Percentiles rank a stretch among this genome's conserved stretches.
These are phyloP conservation scores for Psammodynastes pulverulentus DNA, from an alignment of 2,113 vertebrate genomes.

Conservation along the genomic window DNA sequence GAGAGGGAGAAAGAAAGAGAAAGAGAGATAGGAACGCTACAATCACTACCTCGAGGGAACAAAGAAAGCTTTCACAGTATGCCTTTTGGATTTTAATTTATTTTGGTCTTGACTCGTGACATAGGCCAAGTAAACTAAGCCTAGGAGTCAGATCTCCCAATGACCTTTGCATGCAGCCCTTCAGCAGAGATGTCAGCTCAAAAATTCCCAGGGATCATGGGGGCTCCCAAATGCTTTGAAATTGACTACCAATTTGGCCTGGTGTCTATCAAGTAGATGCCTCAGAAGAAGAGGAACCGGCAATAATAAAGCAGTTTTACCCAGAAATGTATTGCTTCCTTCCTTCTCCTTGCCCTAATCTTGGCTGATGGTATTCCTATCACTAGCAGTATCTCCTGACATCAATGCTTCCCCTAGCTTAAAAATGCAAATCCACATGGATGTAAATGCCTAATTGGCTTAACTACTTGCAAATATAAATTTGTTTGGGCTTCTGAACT, in stretches of 20 bases:
- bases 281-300: conserved; percentile 75
- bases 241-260: conserved; percentile 93
- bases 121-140: conserved; percentile 74
- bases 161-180: conserved; percentile 82
- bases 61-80: conserved; percentile 76
- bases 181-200: conserved; percentile 78
- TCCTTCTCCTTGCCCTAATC: conserved; percentile 69
- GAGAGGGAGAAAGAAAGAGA: conserved; percentile 48
- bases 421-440: not conserved
- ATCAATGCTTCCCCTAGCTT: not conserved
- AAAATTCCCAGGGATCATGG: conserved; percentile 81
- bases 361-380: conserved; percentile 47
- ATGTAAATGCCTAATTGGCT: accelerated
- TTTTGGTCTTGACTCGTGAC: conserved; percentile 83
- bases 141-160: conserved; percentile 76
- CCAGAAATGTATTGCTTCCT: conserved; percentile 82
- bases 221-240: conserved; percentile 85
- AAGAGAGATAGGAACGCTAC: conserved; percentile 19
- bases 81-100: conserved; percentile 88
- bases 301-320: conserved; percentile 89
- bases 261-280: conserved; percentile 86
- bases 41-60: conserved; percentile 68
- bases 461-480: not conserved
- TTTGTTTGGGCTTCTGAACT: accelerated
- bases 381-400: conserved; percentile 13